phyloP scores from a whole-genome alignment of 2,113 vertebrate species.

The Megaceryle maxima region DNA sequence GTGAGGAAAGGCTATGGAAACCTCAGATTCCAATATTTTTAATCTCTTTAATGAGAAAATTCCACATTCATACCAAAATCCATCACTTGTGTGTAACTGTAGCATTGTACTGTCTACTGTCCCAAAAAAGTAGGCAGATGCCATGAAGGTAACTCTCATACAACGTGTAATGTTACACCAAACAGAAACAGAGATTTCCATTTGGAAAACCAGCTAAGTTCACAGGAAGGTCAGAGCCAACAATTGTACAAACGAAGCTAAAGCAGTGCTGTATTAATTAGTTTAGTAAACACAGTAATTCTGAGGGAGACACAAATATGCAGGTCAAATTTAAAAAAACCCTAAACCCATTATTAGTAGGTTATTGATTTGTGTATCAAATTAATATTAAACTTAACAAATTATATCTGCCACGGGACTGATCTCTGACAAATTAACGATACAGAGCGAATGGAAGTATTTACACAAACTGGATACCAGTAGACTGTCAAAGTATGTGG shows the following conservation, averaged over 20 bases:
- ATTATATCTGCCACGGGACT: not conserved
- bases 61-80: not conserved
- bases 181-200: not conserved
- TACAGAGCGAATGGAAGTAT: not conserved
- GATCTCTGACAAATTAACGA: not conserved
- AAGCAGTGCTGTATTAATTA: not conserved
- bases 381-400: constrained; percentile 22
- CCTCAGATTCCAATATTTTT: not conserved
- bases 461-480: not conserved
- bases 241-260: not conserved
- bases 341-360: not conserved
- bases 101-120: not conserved
- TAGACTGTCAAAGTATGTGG: not conserved
- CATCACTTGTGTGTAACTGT: not conserved
- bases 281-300: not conserved
- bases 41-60: not conserved
- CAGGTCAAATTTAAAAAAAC: not conserved
- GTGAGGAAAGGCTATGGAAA: not conserved
- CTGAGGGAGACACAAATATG: not conserved
- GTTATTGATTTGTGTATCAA: constrained; percentile 15
- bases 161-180: not conserved
- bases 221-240: not conserved
- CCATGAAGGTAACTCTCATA: not conserved
- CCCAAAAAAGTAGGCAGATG: not conserved
- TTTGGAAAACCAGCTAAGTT: not conserved